Conservation (phyloP, 2,797 vertebrate genomes). For the Lepilemur septentrionalis region DNA sequence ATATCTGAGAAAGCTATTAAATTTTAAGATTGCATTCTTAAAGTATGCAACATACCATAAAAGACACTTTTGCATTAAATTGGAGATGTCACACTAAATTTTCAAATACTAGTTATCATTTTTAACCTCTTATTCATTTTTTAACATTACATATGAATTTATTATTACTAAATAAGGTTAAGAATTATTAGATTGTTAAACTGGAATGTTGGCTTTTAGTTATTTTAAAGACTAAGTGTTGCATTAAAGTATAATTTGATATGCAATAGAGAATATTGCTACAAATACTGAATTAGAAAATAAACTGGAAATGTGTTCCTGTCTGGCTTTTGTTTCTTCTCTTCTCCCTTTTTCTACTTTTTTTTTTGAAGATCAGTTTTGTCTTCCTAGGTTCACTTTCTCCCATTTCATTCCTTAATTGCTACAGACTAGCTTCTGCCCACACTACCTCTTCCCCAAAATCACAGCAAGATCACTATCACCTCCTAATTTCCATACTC, state of each 20-base stretch:
- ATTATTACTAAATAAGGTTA: slow-evolving; percentile 14
- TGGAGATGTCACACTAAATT: slow-evolving; percentile 19
- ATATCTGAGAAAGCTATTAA: slow-evolving; percentile 47
- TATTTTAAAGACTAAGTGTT: slow-evolving; percentile 19
- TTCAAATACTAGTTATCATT: slow-evolving; percentile 44
- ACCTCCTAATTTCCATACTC: not conserved
- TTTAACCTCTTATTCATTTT: slow-evolving; percentile 30
- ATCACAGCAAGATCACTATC: not conserved
- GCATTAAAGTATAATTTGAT: slow-evolving; percentile 20
- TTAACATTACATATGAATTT: not conserved
- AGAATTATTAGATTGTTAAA: not conserved
- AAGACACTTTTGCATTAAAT: not conserved
- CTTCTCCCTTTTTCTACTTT: not conserved
- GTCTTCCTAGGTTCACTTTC: not conserved
- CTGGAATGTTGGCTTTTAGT: not conserved
- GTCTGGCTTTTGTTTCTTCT: not conserved
- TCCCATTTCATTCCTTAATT: slow-evolving; percentile 9
- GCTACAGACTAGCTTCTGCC: not conserved
- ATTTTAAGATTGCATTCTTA: slow-evolving; percentile 52
- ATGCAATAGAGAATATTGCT: not conserved
- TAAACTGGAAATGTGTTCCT: slow-evolving; percentile 9
- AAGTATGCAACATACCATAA: slow-evolving; percentile 15
- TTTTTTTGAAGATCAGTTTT: not conserved
- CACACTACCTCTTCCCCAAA: not conserved
- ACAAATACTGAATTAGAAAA: slow-evolving; percentile 26